Conservation (phyloP, 1,140 invertebrate genomes). For the Lethrus apterus region DNA sequence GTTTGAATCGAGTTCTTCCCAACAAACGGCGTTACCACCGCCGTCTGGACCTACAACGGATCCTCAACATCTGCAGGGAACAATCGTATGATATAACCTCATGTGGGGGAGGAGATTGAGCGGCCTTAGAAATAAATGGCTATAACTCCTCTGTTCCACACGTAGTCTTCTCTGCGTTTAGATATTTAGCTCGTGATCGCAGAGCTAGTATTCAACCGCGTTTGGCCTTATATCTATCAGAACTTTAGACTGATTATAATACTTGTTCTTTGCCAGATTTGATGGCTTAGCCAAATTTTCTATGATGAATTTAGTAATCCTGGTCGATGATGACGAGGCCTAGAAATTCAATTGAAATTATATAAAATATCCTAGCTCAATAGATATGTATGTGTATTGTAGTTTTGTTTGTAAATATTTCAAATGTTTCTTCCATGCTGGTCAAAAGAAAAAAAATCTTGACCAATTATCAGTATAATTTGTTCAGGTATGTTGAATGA, state of each 20-base stretch:
- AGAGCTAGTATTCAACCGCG: constrained; percentile 24
- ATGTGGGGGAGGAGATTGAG: constrained; percentile 77
- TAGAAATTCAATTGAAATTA: not conserved
- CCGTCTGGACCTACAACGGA: constrained; percentile 45
- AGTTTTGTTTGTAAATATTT: constrained; percentile 20
- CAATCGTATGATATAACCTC: constrained; percentile 87
- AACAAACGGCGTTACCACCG: constrained; percentile 27
- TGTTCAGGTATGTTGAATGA: constrained; percentile 39
- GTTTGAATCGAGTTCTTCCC: constrained; percentile 20
- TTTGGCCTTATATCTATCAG: constrained; percentile 37
- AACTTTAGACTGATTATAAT: constrained; percentile 28
- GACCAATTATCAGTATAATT: constrained; percentile 31
- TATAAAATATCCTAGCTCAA: not conserved
- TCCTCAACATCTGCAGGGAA: constrained; percentile 73
- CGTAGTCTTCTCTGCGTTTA: constrained; percentile 17
- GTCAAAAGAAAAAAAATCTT: constrained; percentile 10
- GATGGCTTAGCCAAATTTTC: constrained; percentile 28
- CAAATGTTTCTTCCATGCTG: constrained; percentile 21
- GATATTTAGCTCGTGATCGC: constrained; percentile 1
- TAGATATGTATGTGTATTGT: constrained; percentile 11
- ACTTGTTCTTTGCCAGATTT: constrained; percentile 22
- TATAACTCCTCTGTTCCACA: constrained; percentile 44
- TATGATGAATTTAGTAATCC: not conserved
- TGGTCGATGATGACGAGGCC: not conserved
- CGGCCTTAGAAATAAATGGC: constrained; percentile 63